A percentile compares a stretch with the other conserved stretches of the same genome.
Evolutionary conservation across 2,797 vertebrate species (phyloP).

Genomic region (Somateria mollissima): DNA sequence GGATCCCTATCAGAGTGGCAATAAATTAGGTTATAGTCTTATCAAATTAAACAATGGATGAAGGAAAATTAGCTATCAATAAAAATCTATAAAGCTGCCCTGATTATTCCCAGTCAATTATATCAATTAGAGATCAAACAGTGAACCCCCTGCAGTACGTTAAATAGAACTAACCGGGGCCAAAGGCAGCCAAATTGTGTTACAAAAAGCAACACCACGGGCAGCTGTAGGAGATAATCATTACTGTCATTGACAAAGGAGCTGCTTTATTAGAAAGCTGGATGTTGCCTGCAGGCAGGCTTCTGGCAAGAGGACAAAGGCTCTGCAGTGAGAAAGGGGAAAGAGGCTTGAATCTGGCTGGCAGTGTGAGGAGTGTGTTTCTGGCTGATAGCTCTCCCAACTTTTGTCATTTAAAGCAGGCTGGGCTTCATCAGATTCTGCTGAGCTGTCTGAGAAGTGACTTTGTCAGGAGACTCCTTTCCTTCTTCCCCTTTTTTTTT

Average conservation of each 20-base stretch:
- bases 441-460: not conserved
- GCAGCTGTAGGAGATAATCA: slow-evolving; percentile 84
- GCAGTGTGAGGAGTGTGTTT: not conserved
- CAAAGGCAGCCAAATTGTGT: slow-evolving; percentile 84
- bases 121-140: slow-evolving; percentile 88
- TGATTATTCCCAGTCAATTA: slow-evolving; percentile 88
- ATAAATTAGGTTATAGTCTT: slow-evolving; percentile 85
- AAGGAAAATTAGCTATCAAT: slow-evolving; percentile 87
- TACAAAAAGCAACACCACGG: slow-evolving; percentile 83
- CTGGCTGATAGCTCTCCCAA: slow-evolving; percentile 45
- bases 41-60: slow-evolving; percentile 83
- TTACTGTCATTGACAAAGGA: slow-evolving; percentile 82
- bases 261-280: slow-evolving; percentile 84
- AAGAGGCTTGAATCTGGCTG: slow-evolving; percentile 44
- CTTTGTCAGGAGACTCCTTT: not conserved
- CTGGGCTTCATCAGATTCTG: not conserved
- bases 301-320: slow-evolving; percentile 79
- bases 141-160: slow-evolving; percentile 82
- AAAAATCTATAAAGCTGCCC: slow-evolving; percentile 81
- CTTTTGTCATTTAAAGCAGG: slow-evolving; percentile 69
- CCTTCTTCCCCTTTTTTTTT: not conserved
- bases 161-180: slow-evolving; percentile 83
- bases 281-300: slow-evolving; percentile 80
- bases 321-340: slow-evolving; percentile 51
- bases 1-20: slow-evolving; percentile 82